A percentile compares a stretch with the other conserved stretches of the same genome.
phyloP scores from a whole-genome alignment of 2,797 vertebrate genomes.

The Clarias laeviceps region DNA sequence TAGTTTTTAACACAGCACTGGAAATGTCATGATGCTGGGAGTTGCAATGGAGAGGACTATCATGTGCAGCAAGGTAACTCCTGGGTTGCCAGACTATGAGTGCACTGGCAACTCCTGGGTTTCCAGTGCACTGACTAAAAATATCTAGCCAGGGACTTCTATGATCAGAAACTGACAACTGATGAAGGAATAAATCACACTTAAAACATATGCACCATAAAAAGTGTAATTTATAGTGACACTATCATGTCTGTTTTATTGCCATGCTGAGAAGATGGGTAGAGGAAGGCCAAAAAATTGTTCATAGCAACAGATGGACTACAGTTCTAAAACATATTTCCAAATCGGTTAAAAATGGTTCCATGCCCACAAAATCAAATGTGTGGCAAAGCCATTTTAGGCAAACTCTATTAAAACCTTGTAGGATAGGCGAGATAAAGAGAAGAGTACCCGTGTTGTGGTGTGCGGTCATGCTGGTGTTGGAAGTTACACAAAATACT shows the following conservation, averaged over 20 bases:
- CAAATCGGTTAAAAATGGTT: not conserved
- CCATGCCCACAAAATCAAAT: not conserved
- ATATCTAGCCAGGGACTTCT: not conserved
- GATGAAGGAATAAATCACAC: not conserved
- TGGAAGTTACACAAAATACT: not conserved
- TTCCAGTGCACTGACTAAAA: not conserved
- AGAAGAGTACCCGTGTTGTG: not conserved
- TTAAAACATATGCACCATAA: not conserved
- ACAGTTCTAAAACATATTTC: not conserved
- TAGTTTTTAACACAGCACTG: not conserved
- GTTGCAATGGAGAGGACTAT: not conserved
- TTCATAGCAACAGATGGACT: not conserved
- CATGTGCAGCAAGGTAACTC: not conserved
- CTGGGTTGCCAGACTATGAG: constrained; percentile 1
- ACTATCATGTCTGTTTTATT: not conserved
- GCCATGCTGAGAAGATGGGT: not conserved
- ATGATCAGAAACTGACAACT: not conserved
- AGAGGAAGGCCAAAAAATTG: not conserved
- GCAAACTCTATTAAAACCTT: not conserved
- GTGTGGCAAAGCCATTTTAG: not conserved
- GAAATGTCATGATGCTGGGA: not conserved
- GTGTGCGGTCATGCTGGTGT: not conserved
- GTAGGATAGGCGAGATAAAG: not conserved
- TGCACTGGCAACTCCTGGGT: not conserved
- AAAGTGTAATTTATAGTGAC: not conserved